A percentile compares a stretch with the other conserved stretches of the same genome.
These are phyloP conservation scores for Tupiocoris notatus DNA, from an alignment of 2,888 invertebrate species.

Conservation along the genomic window DNA sequence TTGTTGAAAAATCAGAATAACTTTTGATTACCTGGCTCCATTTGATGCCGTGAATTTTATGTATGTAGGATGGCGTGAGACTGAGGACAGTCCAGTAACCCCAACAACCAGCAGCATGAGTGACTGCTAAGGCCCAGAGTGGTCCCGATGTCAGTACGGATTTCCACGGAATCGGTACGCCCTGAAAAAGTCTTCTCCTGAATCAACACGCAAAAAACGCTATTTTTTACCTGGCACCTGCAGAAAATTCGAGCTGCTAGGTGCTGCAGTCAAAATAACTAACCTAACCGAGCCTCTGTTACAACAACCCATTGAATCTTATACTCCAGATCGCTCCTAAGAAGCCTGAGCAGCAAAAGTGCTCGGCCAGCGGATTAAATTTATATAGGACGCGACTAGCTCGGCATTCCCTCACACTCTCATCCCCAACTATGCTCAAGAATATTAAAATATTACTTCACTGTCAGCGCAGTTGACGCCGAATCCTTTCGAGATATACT, in stretches of 20 bases:
- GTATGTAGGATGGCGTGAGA: constrained; percentile 78
- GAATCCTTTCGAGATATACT: constrained; percentile 26
- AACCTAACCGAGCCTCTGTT: no score
- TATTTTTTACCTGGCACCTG: no score
- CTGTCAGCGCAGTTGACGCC: constrained; percentile 17
- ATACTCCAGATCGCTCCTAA: no score
- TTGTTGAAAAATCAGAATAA: no score
- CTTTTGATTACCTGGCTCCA: constrained; percentile 13
- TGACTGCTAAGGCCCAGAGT: constrained; percentile 68
- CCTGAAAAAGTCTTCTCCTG: constrained; percentile 54
- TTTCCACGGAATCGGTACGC: constrained; percentile 68
- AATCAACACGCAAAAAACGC: neutral
- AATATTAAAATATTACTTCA: constrained; percentile 11
- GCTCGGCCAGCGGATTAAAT: no score
- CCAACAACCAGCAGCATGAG: constrained; percentile 74
- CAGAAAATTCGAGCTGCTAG: no score
- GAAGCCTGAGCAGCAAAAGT: no score
- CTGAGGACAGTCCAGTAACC: constrained; percentile 82
- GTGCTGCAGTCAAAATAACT: no score
- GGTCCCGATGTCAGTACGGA: constrained; percentile 65
- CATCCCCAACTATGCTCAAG: no score
- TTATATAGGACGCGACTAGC: no score
- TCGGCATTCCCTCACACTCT: no score
- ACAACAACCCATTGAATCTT: no score
- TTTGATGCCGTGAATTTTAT: constrained; percentile 67